Conservation (phyloP, 2,797 vertebrate genomes). For the Anniella stebbinsi region DNA sequence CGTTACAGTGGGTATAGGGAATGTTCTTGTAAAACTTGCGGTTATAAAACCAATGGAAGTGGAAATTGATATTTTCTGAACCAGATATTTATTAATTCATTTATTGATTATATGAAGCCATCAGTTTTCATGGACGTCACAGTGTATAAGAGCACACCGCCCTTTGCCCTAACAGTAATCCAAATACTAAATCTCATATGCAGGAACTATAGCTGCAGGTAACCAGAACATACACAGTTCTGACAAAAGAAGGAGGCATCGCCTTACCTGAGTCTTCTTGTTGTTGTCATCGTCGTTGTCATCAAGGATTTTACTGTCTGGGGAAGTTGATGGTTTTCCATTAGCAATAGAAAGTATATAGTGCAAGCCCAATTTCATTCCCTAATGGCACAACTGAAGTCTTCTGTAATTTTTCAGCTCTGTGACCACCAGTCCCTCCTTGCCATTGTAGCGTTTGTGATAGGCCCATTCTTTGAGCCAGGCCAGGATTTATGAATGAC, state of each 20-base stretch:
- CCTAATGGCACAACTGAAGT: neutral
- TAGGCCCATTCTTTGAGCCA: no score
- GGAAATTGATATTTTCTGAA: neutral
- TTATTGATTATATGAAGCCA: neutral
- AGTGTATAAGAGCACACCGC: neutral
- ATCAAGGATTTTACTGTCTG: neutral
- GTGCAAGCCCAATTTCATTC: neutral
- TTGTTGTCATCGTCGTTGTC: no score
- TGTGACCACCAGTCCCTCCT: neutral
- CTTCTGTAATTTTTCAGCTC: neutral
- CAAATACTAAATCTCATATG: neutral
- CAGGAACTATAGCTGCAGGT: neutral
- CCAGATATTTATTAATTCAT: neutral
- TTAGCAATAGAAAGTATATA: neutral
- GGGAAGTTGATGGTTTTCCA: neutral
- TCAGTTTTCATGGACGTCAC: neutral
- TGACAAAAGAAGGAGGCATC: neutral
- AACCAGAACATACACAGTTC: neutral
- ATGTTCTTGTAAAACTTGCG: no score
- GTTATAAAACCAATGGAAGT: no score
- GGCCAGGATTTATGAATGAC: no score
- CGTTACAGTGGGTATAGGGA: no score
- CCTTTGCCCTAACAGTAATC: neutral
- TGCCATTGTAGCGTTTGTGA: no score
- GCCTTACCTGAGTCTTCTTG: neutral